Percentiles rank a stretch among this genome's conserved stretches.
Conservation (phyloP, 2,888 invertebrate genomes). For the Drosophila nr. medialis region DNA sequence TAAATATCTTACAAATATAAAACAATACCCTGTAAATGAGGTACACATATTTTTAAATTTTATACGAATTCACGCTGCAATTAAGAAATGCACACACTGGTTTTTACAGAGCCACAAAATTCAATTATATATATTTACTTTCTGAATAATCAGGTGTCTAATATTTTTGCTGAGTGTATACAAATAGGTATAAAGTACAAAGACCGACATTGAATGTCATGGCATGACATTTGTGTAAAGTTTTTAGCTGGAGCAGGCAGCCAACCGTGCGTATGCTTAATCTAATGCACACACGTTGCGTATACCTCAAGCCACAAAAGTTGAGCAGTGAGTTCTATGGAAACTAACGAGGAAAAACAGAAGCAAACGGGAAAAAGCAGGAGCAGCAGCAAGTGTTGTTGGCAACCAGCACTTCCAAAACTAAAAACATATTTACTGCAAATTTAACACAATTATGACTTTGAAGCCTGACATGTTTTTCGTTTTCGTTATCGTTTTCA, state of each 20-base stretch:
- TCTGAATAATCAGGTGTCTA: background rate
- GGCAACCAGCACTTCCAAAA: constrained; percentile 11
- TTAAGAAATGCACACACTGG: no score
- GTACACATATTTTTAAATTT: background rate
- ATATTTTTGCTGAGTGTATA: background rate
- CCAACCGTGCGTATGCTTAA: constrained; percentile 72
- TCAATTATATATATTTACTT: background rate
- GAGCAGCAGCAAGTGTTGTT: constrained; percentile 23
- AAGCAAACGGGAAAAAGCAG: constrained; percentile 22
- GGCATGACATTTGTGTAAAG: constrained; percentile 49
- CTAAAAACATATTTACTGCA: constrained; percentile 66
- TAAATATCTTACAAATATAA: no score
- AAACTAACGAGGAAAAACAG: constrained; percentile 34
- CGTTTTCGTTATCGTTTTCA: constrained; percentile 60
- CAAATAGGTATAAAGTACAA: background rate
- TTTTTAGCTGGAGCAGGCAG: constrained; percentile 33
- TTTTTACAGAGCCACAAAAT: background rate
- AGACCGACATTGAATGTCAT: constrained; percentile 36
- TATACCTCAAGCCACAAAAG: constrained; percentile 74
- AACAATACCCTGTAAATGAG: background rate
- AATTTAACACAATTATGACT: constrained; percentile 74
- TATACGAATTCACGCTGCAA: background rate
- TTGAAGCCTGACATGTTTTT: constrained; percentile 76
- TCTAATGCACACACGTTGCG: constrained; percentile 67
- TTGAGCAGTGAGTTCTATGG: constrained; percentile 52